phyloP scores from a whole-genome alignment of 2,797 vertebrate genomes.

The Todus mexicanus region DNA sequence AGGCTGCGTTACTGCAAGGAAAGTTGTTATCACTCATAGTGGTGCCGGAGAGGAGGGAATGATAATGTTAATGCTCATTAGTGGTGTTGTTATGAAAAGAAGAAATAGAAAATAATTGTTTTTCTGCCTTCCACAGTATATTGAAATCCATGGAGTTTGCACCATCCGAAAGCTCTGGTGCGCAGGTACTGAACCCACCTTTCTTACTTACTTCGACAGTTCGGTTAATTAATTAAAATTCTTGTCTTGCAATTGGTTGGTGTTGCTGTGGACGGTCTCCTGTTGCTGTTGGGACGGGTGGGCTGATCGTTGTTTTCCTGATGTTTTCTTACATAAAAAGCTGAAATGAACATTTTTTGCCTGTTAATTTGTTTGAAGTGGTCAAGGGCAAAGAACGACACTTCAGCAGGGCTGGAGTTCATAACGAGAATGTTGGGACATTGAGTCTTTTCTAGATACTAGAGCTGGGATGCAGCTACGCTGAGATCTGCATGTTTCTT shows the following conservation, averaged over 20 bases:
- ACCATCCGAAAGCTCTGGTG: slow-evolving; percentile 83
- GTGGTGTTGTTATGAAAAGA: not conserved
- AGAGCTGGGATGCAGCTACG: not conserved
- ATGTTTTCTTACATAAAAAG: not conserved
- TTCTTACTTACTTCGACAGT: not conserved
- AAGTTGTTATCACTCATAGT: slow-evolving; percentile 52
- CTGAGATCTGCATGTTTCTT: not conserved
- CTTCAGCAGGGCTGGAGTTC: not conserved
- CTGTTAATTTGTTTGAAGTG: not conserved
- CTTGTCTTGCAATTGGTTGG: not conserved
- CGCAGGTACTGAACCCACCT: slow-evolving; percentile 81
- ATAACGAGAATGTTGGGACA: not conserved
- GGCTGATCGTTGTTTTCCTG: not conserved
- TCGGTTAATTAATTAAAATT: not conserved
- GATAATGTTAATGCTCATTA: slow-evolving; percentile 29
- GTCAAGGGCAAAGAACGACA: not conserved
- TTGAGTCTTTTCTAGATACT: not conserved
- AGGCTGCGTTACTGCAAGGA: slow-evolving; percentile 60
- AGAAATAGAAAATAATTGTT: slow-evolving; percentile 37
- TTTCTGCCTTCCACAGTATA: slow-evolving; percentile 81
- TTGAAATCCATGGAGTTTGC: slow-evolving; percentile 98
- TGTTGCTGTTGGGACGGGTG: not conserved
- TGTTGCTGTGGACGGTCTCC: not conserved
- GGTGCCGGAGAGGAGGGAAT: slow-evolving; percentile 55
- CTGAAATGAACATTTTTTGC: not conserved